Conservation (phyloP, 2,113 vertebrate species). For the Nettapus auritus region DNA sequence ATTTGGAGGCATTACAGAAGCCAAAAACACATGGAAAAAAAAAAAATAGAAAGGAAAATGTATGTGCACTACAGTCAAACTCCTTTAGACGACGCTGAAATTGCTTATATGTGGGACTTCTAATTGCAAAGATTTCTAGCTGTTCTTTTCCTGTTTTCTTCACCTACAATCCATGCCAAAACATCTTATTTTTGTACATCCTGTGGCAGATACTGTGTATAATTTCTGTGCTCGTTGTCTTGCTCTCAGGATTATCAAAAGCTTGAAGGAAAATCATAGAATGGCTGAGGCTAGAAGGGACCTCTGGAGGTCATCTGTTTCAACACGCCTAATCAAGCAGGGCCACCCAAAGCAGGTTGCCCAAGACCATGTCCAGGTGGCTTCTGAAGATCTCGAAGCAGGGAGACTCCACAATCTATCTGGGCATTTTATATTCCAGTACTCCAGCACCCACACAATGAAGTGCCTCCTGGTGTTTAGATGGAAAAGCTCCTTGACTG, state of each 20-base stretch:
- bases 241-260: neutral
- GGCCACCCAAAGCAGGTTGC: neutral
- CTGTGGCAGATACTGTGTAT: neutral
- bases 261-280: neutral
- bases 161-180: neutral
- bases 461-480: neutral
- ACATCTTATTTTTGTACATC: neutral
- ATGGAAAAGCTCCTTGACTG: neutral
- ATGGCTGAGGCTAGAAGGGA: neutral
- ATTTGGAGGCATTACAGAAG: neutral
- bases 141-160: constrained; percentile 15
- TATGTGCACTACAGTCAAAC: neutral
- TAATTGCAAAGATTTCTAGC: neutral
- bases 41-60: neutral
- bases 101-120: neutral
- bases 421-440: neutral
- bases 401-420: neutral
- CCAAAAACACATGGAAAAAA: neutral
- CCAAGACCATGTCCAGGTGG: neutral
- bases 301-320: neutral
- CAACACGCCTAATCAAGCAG: neutral
- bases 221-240: constrained; percentile 5
- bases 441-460: no score
- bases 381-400: neutral
- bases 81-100: neutral